Conservation (phyloP, 2,797 vertebrate genomes). For the Xiphorhynchus erythropygius region DNA sequence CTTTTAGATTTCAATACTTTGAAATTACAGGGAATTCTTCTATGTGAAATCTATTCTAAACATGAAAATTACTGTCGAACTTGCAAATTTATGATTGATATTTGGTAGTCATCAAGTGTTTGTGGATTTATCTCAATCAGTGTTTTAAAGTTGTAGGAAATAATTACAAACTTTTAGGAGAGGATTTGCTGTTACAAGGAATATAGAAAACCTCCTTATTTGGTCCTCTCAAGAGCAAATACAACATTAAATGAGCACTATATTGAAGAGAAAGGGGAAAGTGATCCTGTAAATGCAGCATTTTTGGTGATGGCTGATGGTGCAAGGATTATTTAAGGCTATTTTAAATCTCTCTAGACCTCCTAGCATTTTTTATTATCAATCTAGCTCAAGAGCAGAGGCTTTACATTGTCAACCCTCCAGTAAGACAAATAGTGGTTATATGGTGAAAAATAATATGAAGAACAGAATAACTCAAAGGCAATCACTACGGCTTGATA, state of each 20-base stretch:
- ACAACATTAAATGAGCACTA: not conserved
- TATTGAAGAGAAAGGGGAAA: not conserved
- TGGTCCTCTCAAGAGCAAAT: not conserved
- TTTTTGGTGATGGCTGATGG: not conserved
- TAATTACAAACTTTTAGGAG: not conserved
- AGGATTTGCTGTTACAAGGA: not conserved
- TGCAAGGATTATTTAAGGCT: not conserved
- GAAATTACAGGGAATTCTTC: not conserved
- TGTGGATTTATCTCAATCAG: not conserved
- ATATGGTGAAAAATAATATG: not conserved
- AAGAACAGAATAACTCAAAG: not conserved
- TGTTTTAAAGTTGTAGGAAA: not conserved
- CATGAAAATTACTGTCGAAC: not conserved
- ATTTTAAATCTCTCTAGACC: not conserved
- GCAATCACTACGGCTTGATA: not conserved
- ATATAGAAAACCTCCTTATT: not conserved
- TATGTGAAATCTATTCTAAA: not conserved
- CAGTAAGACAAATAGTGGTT: not conserved
- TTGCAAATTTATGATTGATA: not conserved
- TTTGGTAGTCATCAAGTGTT: not conserved
- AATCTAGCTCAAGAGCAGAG: not conserved
- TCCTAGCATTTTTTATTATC: not conserved
- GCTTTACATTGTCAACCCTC: not conserved
- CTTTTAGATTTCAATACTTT: not conserved
- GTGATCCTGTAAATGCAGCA: not conserved